Conservation (phyloP, 2,797 vertebrate species). For the Enteromius radiatus region DNA sequence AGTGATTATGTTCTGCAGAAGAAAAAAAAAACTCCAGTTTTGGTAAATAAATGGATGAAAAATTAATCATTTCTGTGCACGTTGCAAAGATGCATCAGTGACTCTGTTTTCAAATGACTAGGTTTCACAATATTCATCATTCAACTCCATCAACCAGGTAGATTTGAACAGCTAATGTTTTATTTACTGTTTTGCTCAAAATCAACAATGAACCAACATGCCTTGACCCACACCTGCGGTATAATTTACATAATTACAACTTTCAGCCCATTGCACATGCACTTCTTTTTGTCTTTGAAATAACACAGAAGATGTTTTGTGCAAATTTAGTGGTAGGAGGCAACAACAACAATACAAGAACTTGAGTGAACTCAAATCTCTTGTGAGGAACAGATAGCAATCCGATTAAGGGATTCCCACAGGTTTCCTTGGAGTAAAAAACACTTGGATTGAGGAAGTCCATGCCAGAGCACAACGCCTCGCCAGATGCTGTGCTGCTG, state of each 20-base stretch:
- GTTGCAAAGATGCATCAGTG: background rate
- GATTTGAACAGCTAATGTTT: constrained; percentile 22
- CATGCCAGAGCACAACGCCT: background rate
- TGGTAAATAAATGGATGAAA: background rate
- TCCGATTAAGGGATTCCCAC: constrained; percentile 31
- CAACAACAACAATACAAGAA: constrained; percentile 38
- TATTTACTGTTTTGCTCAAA: constrained; percentile 19
- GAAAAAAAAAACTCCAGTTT: background rate
- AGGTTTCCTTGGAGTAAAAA: constrained; percentile 54
- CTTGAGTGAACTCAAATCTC: constrained; percentile 33
- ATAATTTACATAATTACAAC: constrained; percentile 27
- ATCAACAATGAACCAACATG: background rate
- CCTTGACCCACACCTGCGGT: constrained; percentile 2
- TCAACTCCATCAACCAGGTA: constrained; percentile 13
- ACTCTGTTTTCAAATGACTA: constrained; percentile 4
- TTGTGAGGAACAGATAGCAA: constrained; percentile 13
- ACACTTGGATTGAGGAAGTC: constrained; percentile 49
- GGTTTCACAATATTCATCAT: constrained; percentile 10
- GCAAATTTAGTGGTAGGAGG: background rate
- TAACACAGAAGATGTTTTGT: constrained; percentile 4
- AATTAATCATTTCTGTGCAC: background rate
- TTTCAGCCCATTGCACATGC: constrained; percentile 11
- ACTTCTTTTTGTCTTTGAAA: constrained; percentile 33
- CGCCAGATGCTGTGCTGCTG: constrained; percentile 24
- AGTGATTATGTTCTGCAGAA: background rate